Base-by-base conservation (phyloP, 2,888 invertebrate genomes). In the Hirudinaria manillensis region DNA sequence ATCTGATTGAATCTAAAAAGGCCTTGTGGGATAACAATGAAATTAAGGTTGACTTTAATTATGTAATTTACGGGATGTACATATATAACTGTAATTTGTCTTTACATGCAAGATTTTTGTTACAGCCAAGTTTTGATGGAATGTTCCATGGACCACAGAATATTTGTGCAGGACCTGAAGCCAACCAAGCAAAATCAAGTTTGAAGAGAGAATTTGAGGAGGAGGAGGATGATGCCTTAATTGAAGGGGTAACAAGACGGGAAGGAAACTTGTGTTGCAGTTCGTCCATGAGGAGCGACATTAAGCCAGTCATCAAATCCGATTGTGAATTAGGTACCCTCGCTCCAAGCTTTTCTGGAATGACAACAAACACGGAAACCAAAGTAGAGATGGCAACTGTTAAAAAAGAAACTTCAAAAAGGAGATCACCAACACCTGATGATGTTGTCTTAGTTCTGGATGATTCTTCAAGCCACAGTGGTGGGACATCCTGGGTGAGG, bases 401-500 rank as follows among this genome's bases (percentile, higher is more conserved):
- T 34, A 68, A 68, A 34, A 68, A 68, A 16, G 68, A 68, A 68
- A 19, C 51, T 34, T 61, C 55, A 10, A 73, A 61, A 38, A 51
- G 45, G 16, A 61, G 73, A 36, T 73, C 73, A 16, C 73, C 73
- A 36, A 73, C 73, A 13, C 73, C 73, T 4, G 73, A 73, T 65
- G 73, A 73, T 34, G 73, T 73, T 16, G 73, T 73, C 21, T 16
- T 73, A 6, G 73, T 73, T 19, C 38, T 73, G 16, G 73, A 73
- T 36, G 73, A 73, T 55, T 55, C 55, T 16, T 72, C 72, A 24
- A 24, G 55, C 65, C 51, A 73, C 36, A 51, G 55, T 51, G 61
- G 65, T n/a, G 73, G 73, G 16, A 61, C 55, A 4, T 73, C 65
- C 0, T 73, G 73, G 73, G 65, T 65, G n/a, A 27, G 73, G 32